Evolutionary conservation across 2,113 vertebrate genomes (phyloP).

Genomic region (Tringa solitaria): DNA sequence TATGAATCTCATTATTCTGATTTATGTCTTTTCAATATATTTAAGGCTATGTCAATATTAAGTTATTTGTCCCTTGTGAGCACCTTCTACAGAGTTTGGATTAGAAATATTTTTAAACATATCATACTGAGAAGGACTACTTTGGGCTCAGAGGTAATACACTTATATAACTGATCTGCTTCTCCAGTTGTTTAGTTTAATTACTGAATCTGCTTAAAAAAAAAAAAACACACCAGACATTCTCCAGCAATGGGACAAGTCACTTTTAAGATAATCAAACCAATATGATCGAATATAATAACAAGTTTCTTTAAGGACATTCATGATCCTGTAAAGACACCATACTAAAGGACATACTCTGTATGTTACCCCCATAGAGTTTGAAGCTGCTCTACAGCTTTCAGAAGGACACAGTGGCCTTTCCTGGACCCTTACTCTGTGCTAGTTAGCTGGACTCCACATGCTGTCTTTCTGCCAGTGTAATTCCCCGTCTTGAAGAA

Average conservation of each 20-base stretch:
- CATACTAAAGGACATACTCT: too few species aligned
- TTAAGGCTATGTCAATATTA: constrained; percentile 75
- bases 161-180: constrained; percentile 3
- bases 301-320: not conserved
- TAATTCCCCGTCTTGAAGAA: not conserved
- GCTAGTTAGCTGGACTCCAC: not conserved
- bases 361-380: rapidly evolving
- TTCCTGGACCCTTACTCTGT: not conserved
- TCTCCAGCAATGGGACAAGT: not conserved
- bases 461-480: too few species aligned
- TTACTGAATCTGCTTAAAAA: not conserved
- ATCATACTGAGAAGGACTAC: constrained; percentile 12
- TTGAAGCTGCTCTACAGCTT: not conserved
- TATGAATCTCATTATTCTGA: constrained; percentile 76
- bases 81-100: constrained; percentile 62
- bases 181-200: not conserved
- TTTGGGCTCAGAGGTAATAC: not conserved
- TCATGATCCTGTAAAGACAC: not conserved
- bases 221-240: not conserved
- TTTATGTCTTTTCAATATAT: constrained; percentile 74
- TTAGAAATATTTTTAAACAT: constrained; percentile 59
- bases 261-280: not conserved
- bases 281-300: not conserved
- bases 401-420: not conserved
- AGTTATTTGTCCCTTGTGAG: constrained; percentile 70